phyloP scores from a whole-genome alignment of 2,797 vertebrate genomes.

The Crax fasciolata region DNA sequence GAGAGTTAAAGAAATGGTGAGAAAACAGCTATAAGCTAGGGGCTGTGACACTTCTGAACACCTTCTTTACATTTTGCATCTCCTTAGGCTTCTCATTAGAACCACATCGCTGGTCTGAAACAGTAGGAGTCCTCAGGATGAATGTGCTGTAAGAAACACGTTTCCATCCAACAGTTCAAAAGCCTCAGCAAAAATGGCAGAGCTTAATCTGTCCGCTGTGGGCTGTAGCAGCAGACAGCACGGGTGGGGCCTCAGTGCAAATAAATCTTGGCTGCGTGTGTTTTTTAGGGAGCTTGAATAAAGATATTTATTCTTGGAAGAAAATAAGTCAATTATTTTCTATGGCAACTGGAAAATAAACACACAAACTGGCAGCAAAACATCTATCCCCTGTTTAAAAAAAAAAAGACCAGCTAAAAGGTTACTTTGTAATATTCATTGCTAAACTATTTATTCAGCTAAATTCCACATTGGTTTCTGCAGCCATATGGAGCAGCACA shows the following conservation, averaged over 20 bases:
- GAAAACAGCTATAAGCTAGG: background rate
- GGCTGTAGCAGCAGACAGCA: slow-evolving; percentile 61
- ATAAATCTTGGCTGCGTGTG: slow-evolving; percentile 68
- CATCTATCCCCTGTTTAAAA: slow-evolving; percentile 39
- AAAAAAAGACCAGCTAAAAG: slow-evolving; percentile 48
- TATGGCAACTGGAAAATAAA: slow-evolving; percentile 86
- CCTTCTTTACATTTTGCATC: background rate
- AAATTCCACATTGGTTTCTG: slow-evolving; percentile 64
- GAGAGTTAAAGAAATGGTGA: background rate
- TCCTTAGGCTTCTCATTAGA: slow-evolving; percentile 61
- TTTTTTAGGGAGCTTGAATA: slow-evolving; percentile 78
- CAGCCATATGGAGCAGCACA: background rate
- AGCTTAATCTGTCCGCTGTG: slow-evolving; percentile 62
- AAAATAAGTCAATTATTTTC: slow-evolving; percentile 84
- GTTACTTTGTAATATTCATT: slow-evolving; percentile 70
- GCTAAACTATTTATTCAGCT: slow-evolving; percentile 77
- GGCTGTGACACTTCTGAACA: background rate
- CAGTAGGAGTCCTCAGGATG: slow-evolving; percentile 72
- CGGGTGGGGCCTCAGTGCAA: slow-evolving; percentile 64
- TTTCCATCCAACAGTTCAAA: slow-evolving; percentile 74
- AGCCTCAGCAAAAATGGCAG: slow-evolving; percentile 59
- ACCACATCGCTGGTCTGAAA: slow-evolving; percentile 60
- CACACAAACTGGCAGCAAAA: slow-evolving; percentile 76
- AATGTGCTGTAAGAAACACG: slow-evolving; percentile 73
- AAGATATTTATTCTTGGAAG: slow-evolving; percentile 83